Evolutionary conservation across 2,113 vertebrate genomes (phyloP).

Genomic region (Prionailurus bengalensis): DNA sequence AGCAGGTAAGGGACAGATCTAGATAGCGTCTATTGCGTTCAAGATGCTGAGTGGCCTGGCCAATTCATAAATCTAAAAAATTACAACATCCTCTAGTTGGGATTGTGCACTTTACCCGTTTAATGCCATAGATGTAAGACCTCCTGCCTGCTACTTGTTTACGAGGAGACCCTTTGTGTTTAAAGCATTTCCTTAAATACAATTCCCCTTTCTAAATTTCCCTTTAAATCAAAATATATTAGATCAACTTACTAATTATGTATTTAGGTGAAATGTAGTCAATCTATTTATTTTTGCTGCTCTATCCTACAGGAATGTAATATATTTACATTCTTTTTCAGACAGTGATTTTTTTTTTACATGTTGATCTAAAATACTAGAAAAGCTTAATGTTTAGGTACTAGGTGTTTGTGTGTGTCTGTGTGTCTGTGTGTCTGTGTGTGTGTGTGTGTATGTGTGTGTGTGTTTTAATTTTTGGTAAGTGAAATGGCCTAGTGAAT

Average conservation of each 20-base stretch:
- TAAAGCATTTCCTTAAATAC: constrained; percentile 1
- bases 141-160: background rate
- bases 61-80: constrained; percentile 87
- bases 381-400: background rate
- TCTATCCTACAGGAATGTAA: constrained; percentile 44
- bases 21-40: constrained; percentile 82
- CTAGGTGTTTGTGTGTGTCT: background rate
- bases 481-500: background rate
- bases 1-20: constrained; percentile 88
- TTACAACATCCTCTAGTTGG: constrained; percentile 82
- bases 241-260: background rate
- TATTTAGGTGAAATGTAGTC: constrained; percentile 17
- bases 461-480: background rate
- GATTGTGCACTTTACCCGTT: constrained; percentile 85
- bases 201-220: background rate
- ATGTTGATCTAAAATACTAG: background rate
- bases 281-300: constrained; percentile 74
- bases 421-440: background rate
- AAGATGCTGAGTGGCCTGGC: constrained; percentile 85
- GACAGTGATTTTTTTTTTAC: background rate
- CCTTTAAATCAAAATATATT: constrained; percentile 53
- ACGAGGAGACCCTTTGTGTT: background rate
- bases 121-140: constrained; percentile 10
- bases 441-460: background rate
- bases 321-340: constrained; percentile 64